A percentile compares a stretch with the other conserved stretches of the same genome.
Conservation (phyloP, 2,888 invertebrate species). For the Sphinx pinastri region DNA sequence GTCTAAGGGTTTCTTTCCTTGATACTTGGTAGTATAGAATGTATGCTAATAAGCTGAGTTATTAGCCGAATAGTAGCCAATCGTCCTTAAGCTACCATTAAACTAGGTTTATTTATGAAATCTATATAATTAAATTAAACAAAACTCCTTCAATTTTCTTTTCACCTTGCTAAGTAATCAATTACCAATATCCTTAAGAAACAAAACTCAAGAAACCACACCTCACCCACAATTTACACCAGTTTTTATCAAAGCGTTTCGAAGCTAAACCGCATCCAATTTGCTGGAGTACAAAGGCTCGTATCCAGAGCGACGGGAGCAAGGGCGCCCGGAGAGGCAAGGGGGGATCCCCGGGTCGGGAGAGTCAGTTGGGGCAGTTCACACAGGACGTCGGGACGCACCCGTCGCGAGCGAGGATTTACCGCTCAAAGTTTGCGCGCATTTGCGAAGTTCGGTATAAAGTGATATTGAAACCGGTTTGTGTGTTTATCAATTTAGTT, state of each 20-base stretch:
- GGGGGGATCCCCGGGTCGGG: constrained; percentile 47
- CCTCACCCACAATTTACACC: background rate
- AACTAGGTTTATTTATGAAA: too few species aligned
- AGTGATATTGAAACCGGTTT: background rate
- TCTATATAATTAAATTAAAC: too few species aligned
- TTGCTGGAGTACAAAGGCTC: constrained; percentile 46
- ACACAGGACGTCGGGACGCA: constrained; percentile 39
- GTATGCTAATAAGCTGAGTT: too few species aligned
- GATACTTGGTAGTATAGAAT: too few species aligned
- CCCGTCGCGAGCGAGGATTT: constrained; percentile 11
- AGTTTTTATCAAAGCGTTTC: constrained; percentile 19
- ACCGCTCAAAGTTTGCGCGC: constrained; percentile 50
- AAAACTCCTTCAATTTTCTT: too few species aligned
- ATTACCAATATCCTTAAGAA: background rate
- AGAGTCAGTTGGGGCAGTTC: constrained; percentile 36
- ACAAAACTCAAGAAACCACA: background rate
- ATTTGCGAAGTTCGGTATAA: background rate
- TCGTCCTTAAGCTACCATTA: too few species aligned
- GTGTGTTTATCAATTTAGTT: background rate
- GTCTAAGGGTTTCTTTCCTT: too few species aligned
- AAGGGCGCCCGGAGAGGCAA: constrained; percentile 38
- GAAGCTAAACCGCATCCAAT: constrained; percentile 57
- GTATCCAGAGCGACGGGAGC: constrained; percentile 61
- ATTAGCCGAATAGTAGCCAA: too few species aligned
- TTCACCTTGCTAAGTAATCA: too few species aligned